Evolutionary conservation across 2,888 invertebrate species (phyloP).

Genomic region (Mamestra brassicae): DNA sequence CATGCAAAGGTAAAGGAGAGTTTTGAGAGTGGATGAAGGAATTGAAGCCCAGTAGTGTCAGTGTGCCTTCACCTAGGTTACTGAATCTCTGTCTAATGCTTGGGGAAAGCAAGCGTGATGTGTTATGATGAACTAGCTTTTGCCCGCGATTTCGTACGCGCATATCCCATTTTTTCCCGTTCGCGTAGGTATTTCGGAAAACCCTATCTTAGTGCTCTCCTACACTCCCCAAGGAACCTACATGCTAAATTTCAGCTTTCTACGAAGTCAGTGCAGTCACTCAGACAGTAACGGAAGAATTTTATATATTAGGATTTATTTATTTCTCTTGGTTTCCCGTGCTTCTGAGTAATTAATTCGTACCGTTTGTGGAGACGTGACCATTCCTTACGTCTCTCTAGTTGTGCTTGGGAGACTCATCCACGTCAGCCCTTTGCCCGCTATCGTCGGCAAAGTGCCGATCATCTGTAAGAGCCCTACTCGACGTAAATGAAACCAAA

Average conservation of each 20-base stretch:
- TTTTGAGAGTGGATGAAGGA: background rate
- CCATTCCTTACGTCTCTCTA: background rate
- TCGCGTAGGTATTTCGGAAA: no score
- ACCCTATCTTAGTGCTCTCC: no score
- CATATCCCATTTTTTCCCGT: no score
- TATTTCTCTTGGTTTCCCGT: background rate
- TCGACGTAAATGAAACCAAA: slow-evolving; percentile 5
- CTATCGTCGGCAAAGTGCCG: background rate
- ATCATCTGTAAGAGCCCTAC: background rate
- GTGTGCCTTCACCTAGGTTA: background rate
- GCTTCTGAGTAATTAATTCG: background rate
- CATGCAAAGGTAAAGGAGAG: background rate
- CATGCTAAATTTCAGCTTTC: no score
- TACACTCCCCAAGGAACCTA: no score
- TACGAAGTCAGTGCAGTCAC: no score
- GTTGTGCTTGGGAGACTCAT: background rate
- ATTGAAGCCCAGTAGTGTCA: background rate
- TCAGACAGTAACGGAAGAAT: no score
- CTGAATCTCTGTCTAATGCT: background rate
- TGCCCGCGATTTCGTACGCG: no score
- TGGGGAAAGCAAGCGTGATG: background rate
- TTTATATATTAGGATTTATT: no score
- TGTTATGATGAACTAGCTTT: no score
- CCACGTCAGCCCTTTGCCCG: background rate
- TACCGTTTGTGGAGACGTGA: background rate